phyloP scores from a whole-genome alignment of 2,113 vertebrate genomes.

The Leucoraja erinaceus region DNA sequence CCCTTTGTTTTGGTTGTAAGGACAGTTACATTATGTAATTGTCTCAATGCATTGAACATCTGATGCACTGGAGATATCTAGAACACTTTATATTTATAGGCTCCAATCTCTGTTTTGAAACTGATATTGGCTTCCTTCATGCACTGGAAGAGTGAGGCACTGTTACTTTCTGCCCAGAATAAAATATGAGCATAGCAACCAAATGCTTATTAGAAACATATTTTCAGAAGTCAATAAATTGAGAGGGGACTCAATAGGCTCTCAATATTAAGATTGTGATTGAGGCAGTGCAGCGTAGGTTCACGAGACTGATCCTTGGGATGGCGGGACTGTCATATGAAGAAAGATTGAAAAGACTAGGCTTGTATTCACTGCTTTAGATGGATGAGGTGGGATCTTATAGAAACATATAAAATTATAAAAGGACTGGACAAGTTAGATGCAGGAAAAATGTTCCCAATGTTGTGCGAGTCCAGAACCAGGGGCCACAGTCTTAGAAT shows the following conservation, averaged over 20 bases:
- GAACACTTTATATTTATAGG: constrained; percentile 29
- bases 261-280: no score
- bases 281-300: no score
- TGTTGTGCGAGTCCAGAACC: no score
- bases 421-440: no score
- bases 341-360: no score
- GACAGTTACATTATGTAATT: constrained; percentile 13
- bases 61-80: background rate
- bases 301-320: no score
- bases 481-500: no score
- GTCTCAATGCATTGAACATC: constrained; percentile 4
- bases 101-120: constrained; percentile 26
- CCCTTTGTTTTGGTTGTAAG: constrained; percentile 33
- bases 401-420: no score
- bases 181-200: constrained; percentile 22
- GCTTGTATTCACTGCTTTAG: no score
- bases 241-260: background rate
- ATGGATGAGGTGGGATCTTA: no score
- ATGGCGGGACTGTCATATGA: no score
- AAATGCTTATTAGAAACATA: constrained; percentile 2
- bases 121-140: constrained; percentile 28
- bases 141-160: constrained; percentile 1
- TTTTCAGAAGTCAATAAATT: constrained; percentile 4
- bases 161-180: constrained; percentile 33
- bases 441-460: no score